Evolutionary conservation across 2,113 vertebrate genomes (phyloP).

Genomic region (Reinhardtius hippoglossoides): DNA sequence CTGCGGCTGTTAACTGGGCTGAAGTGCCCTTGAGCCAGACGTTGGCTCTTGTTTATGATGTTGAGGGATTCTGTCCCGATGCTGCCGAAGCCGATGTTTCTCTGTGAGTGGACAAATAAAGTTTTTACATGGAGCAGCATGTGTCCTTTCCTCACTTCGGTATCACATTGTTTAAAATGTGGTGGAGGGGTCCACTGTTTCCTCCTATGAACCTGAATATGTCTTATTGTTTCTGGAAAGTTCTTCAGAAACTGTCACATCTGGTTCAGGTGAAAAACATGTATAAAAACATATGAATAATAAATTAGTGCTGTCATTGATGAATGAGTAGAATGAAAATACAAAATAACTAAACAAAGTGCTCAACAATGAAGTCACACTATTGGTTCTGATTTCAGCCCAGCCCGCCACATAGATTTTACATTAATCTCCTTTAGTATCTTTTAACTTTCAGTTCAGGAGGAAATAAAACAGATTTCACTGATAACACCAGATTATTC

Average conservation of each 20-base stretch:
- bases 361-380: too few relatives aligned
- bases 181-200: too few relatives aligned
- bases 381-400: not conserved
- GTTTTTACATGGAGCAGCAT: not conserved
- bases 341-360: too few relatives aligned
- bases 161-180: too few relatives aligned
- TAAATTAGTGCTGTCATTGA: too few relatives aligned
- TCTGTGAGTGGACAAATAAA: not conserved
- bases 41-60: not conserved
- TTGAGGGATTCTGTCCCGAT: not conserved
- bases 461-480: conserved; percentile 25
- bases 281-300: too few relatives aligned
- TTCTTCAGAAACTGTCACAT: too few relatives aligned
- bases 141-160: not conserved
- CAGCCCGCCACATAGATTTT: conserved; percentile 8
- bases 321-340: too few relatives aligned
- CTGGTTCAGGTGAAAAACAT: too few relatives aligned
- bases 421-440: conserved; percentile 14
- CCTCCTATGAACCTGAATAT: too few relatives aligned
- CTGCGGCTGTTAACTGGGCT: not conserved
- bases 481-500: conserved; percentile 36
- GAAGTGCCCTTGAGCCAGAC: conserved; percentile 2
- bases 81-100: too few relatives aligned
- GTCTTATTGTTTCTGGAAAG: too few relatives aligned
- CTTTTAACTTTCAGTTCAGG: not conserved